Evolutionary conservation across 2,797 vertebrate species (phyloP), one percentile per base, ranked within the genome.

Genomic region (Danionella dracula): DNA sequence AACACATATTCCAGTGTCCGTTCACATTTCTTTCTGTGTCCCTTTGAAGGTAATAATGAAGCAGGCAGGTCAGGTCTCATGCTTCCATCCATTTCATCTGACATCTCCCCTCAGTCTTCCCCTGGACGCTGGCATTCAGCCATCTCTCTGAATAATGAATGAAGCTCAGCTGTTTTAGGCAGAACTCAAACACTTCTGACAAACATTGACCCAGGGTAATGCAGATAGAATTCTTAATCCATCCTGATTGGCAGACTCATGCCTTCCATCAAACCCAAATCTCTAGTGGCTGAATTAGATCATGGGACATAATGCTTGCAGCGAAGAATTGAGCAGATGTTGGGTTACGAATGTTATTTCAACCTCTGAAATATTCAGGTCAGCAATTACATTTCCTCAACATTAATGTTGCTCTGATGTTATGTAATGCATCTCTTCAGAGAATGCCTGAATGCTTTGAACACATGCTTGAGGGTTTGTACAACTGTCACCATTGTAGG

Each of bases 151-250:
- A 75, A 75, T 75, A 75, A 71, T 73, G 37, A 75, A 78, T 73
- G 70, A 55, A 53, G 68, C 60, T 68, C 64, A 66, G 73, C 76
- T 75, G 73, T 71, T 78, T 73, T 71, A 78, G 73, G 67, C 67
- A 60, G 15, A 65, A 64, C 64, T 73, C 67, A 78, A 78, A 75
- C 57, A 55, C 31, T 68, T 73, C 61, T 73, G 76, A 78, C 76
- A 78, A 71, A 68, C 75, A 78, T 78, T 66, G 76, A 75, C 70
- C 70, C 44, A 56, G 32, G 68, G 66, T 68, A 75, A 75, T 73
- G 68, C 67, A 66, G 55, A 54, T 50, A 68, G 73, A 78, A 73
- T 75, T 42, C 51, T 29, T 75, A 58, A 71, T 41, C 51, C 55
- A 62, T 42, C 9, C n/a, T 65, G 67, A 73, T 68, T 73, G 68